Percentiles rank a stretch among this genome's conserved stretches.
These are phyloP conservation scores for Pycnomerus fuliginosus DNA, from an alignment of 2,888 invertebrate species.

Conservation along the genomic window DNA sequence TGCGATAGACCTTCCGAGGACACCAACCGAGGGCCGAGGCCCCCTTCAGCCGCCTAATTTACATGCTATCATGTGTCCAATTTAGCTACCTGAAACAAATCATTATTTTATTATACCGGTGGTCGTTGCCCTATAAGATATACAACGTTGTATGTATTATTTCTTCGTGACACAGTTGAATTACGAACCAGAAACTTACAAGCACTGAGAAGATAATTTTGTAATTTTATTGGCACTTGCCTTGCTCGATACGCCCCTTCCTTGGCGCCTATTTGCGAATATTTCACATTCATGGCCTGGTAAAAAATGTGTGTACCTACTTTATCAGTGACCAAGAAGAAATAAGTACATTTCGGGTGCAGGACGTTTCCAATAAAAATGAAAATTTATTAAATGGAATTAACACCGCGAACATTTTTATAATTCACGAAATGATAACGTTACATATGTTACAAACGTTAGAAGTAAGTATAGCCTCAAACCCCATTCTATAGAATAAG, in stretches of 20 bases:
- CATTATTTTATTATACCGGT: conserved; percentile 20
- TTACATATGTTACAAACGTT: no score
- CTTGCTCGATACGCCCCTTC: conserved; percentile 27
- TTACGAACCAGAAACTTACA: conserved; percentile 31
- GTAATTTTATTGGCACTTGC: conserved; percentile 32
- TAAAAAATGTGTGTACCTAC: no score
- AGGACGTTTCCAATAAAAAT: no score
- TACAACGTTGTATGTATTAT: conserved; percentile 15
- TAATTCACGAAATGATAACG: no score
- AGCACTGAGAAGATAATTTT: conserved; percentile 32
- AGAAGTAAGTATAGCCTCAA: no score
- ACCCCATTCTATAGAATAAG: no score
- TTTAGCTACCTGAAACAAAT: conserved; percentile 18
- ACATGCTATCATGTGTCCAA: conserved; percentile 28
- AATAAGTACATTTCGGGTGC: no score
- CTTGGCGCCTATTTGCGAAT: conserved; percentile 15
- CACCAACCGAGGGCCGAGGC: conserved; percentile 34
- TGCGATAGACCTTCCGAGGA: conserved; percentile 34
- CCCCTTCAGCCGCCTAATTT: conserved; percentile 23
- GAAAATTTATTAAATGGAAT: no score
- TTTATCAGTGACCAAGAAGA: no score
- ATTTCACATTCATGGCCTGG: conserved; percentile 3
- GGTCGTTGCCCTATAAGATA: conserved; percentile 24
- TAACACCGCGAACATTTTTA: no score
- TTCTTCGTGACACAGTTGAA: conserved; percentile 28